phyloP scores from a whole-genome alignment of 2,797 vertebrate genomes.

The Ptychadena robeensis region DNA sequence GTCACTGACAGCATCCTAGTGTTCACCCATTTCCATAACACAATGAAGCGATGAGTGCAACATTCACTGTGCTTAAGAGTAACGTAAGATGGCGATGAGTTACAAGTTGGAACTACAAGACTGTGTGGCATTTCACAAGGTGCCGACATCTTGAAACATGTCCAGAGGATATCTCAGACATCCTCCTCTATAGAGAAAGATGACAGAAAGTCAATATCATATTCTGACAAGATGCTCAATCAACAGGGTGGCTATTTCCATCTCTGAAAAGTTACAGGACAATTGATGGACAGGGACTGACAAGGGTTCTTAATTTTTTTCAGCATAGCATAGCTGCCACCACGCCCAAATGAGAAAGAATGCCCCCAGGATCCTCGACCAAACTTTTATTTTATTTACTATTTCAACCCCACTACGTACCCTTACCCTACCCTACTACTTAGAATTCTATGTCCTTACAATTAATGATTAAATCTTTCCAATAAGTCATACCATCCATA shows the following conservation, averaged over 20 bases:
- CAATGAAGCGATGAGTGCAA: conserved; percentile 22
- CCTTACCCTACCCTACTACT: too few species aligned
- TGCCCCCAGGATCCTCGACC: too few species aligned
- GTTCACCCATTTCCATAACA: background rate
- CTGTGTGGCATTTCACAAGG: conserved; percentile 34
- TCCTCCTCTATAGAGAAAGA: conserved; percentile 20
- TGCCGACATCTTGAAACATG: conserved; percentile 33
- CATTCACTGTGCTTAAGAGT: background rate
- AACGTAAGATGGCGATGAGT: conserved; percentile 38
- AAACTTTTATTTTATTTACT: too few species aligned
- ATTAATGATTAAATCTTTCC: too few species aligned
- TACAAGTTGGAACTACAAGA: conserved; percentile 43
- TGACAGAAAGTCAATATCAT: conserved; percentile 31
- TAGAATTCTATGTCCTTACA: too few species aligned
- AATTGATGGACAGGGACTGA: background rate
- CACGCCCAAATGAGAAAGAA: background rate
- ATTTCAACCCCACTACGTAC: too few species aligned
- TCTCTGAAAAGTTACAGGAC: conserved; percentile 8
- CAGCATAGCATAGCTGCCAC: too few species aligned
- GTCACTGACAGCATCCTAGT: background rate
- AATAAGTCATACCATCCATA: too few species aligned
- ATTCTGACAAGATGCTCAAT: conserved; percentile 23
- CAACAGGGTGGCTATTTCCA: conserved; percentile 45
- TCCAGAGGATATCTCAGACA: conserved; percentile 37
- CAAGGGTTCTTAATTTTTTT: background rate